Percentiles rank a stretch among this genome's conserved stretches.
Conservation (phyloP, 2,888 invertebrate species). For the Allygus modestus region DNA sequence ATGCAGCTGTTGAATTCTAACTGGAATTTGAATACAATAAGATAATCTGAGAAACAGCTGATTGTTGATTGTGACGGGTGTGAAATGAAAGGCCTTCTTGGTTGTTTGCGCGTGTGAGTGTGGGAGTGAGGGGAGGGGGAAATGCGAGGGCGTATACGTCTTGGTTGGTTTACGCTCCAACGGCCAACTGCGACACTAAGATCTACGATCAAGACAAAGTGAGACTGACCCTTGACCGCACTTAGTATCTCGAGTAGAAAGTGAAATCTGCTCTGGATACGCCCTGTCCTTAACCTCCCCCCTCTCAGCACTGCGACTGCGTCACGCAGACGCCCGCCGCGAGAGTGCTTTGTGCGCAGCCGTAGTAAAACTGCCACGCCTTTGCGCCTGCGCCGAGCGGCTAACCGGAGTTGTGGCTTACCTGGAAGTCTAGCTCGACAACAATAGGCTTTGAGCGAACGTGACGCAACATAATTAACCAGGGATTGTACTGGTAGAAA, state of each 20-base stretch:
- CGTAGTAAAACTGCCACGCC: neutral
- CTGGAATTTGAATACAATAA: slow-evolving; percentile 50
- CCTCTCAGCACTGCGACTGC: neutral
- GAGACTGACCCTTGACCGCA: slow-evolving; percentile 43
- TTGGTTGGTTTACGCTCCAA: neutral
- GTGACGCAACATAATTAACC: neutral
- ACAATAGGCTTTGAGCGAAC: neutral
- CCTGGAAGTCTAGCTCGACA: neutral
- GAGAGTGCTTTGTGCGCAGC: neutral
- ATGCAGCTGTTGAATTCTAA: slow-evolving; percentile 13
- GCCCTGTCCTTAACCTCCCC: slow-evolving; percentile 44
- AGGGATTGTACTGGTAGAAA: too few species aligned
- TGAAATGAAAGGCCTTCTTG: slow-evolving; percentile 47
- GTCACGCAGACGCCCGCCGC: neutral
- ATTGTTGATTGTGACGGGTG: slow-evolving; percentile 46
- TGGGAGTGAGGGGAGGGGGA: neutral
- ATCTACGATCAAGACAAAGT: neutral
- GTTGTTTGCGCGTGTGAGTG: neutral
- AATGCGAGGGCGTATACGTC: slow-evolving; percentile 6
- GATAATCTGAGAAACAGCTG: slow-evolving; percentile 30
- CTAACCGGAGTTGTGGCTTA: neutral
- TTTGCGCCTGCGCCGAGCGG: neutral
- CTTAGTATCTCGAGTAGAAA: slow-evolving; percentile 32
- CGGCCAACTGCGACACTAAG: neutral
- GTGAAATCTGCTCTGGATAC: slow-evolving; percentile 54